These are phyloP conservation scores for Drosophila ohnishii DNA, from an alignment of 1,140 invertebrate genomes.

Conservation along the genomic window DNA sequence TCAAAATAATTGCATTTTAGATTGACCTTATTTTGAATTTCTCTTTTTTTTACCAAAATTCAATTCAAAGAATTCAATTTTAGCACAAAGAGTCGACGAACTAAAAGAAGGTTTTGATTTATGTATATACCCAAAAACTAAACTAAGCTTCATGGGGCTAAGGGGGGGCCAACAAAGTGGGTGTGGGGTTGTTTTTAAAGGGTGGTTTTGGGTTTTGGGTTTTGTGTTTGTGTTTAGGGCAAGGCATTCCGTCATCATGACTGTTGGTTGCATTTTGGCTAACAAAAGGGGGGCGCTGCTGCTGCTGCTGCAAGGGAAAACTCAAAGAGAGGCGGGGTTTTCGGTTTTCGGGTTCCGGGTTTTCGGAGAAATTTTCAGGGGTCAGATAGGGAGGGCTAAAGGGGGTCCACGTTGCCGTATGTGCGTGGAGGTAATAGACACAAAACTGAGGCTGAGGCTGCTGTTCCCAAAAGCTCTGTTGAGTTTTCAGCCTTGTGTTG, in stretches of 20 bases:
- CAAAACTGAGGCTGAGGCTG: slow-evolving; percentile 34
- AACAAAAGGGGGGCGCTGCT: slow-evolving; percentile 8
- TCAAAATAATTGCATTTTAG: neutral
- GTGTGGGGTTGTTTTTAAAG: slow-evolving; percentile 8
- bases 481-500: slow-evolving; percentile 40
- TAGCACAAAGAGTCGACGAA: neutral
- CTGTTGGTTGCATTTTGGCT: slow-evolving; percentile 39
- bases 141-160: slow-evolving; percentile 8
- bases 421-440: slow-evolving; percentile 37
- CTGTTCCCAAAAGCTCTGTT: slow-evolving; percentile 34
- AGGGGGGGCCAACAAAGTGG: neutral
- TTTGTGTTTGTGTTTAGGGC: slow-evolving; percentile 26
- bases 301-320: slow-evolving; percentile 8
- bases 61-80: neutral
- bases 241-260: slow-evolving; percentile 36
- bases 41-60: neutral
- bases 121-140: slow-evolving; percentile 34
- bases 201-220: slow-evolving; percentile 4
- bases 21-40: neutral
- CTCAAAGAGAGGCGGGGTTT: neutral
- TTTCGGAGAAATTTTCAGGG: slow-evolving; percentile 11
- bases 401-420: neutral
- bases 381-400: neutral
- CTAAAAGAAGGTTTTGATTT: slow-evolving; percentile 32
- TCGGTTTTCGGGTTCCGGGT: slow-evolving; percentile 16